Evolutionary conservation across 2,113 vertebrate genomes (phyloP).

Genomic region (Mus spicilegus): DNA sequence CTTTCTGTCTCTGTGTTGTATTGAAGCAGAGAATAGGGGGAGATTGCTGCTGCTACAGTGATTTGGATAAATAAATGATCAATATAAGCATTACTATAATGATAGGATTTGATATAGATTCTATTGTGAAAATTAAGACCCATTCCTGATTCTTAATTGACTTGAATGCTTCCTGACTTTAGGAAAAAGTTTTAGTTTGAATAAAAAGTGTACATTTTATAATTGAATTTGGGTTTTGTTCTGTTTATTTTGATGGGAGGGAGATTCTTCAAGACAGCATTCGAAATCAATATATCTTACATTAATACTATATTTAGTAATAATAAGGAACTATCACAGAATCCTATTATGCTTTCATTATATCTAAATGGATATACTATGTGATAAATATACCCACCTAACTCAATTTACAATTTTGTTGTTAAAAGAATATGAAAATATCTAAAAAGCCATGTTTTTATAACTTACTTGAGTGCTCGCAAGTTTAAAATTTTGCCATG

Average conservation of each 20-base stretch:
- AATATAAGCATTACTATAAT: not conserved
- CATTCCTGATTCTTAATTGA: not conserved
- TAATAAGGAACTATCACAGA: not conserved
- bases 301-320: slow-evolving; percentile 3
- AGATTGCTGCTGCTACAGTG: not conserved
- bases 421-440: slow-evolving; percentile 48
- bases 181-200: slow-evolving; percentile 38
- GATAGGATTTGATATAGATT: not conserved
- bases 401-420: slow-evolving; percentile 21
- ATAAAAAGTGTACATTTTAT: not conserved
- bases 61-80: slow-evolving; percentile 27
- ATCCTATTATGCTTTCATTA: not conserved
- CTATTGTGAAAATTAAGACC: slow-evolving; percentile 11
- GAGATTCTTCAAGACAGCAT: not conserved
- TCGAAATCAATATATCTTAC: not conserved
- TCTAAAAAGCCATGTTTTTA: slow-evolving; percentile 32
- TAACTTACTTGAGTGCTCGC: slow-evolving; percentile 21
- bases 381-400: slow-evolving; percentile 17
- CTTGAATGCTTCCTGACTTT: slow-evolving; percentile 30
- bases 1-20: not conserved
- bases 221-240: not conserved
- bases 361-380: slow-evolving; percentile 21
- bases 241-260: not conserved
- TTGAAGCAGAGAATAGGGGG: not conserved
- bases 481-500: slow-evolving; percentile 10